Evolutionary conservation across 2,113 vertebrate species (phyloP), one percentile per base, ranked within the genome.

Genomic region (Pelodiscus sinensis): DNA sequence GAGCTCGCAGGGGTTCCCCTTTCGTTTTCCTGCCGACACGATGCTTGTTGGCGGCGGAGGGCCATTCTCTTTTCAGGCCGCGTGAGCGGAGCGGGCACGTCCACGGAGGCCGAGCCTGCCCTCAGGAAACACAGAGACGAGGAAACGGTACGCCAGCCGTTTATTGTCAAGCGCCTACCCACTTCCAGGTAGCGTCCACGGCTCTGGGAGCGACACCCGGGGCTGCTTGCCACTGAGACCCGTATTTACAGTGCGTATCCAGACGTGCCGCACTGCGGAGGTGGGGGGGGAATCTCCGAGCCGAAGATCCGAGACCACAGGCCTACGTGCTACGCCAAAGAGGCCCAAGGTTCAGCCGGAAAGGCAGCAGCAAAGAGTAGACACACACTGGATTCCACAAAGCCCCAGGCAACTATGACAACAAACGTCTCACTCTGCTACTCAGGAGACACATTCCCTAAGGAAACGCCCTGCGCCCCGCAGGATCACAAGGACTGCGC

Each of bases 211-310:
- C 11, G 68, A 4, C 35, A 21, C 19, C 10, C 5, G n/a, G n/a
- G 3, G 5, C 21, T 5, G 12, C 9, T 12, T 35, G 3, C 5
- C 18, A 7, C 71, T 11, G 21, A n/a, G n/a, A 11, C 3, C 68
- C 35, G 22, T 22, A 22, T 75, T 38, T 24, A 44, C 22, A 38
- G 11, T 25, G 73, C 13, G 3, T 27, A 50, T 77, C 38, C 38
- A 22, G 22, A 50, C 19, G 4, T 8, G 4, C 65, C 4, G 4
- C 65, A 18, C 9, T 35, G 18, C n/a, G 3, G n/a, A 21, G 62
- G 4, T 15, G 5, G n/a, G 19, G 8, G 29, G 31, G 8, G 29
- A 15, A 71, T 35, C 19, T 71, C 65, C 18, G 35, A 71, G n/a
- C 65, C 65, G 10, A 35, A 71, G 65, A 35, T 18, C 18, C 35